These are phyloP conservation scores for Zoanthus solanderi DNA, from an alignment of 92 coral and sea anemone species.

Conservation along the genomic window DNA sequence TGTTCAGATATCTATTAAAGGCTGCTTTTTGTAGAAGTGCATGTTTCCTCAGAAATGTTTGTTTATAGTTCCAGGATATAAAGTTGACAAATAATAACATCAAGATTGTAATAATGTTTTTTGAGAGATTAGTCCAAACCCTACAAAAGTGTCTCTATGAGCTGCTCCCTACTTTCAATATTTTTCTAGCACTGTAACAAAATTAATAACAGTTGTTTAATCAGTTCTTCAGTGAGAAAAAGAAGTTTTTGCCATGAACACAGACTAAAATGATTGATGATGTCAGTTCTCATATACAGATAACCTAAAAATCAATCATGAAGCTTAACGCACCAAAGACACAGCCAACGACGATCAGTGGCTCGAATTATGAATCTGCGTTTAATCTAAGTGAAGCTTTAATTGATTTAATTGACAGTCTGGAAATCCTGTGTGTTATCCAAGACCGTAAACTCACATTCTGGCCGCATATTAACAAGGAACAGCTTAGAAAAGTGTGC, in stretches of 20 bases:
- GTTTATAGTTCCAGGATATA: too few relatives aligned
- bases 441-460: conserved; percentile 2
- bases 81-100: too few relatives aligned
- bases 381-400: not conserved
- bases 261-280: too few relatives aligned
- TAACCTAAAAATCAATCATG: too few relatives aligned
- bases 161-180: not conserved
- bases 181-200: too few relatives aligned
- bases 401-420: not conserved
- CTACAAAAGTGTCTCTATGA: not conserved
- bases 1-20: too few relatives aligned
- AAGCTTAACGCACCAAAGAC: too few relatives aligned
- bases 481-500: conserved; percentile 1
- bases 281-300: too few relatives aligned
- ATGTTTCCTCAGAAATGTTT: not conserved
- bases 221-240: not conserved
- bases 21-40: not conserved
- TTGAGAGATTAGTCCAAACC: not conserved
- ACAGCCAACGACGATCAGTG: not conserved
- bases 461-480: not conserved
- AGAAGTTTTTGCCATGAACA: too few relatives aligned
- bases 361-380: not conserved
- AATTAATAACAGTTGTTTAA: not conserved
- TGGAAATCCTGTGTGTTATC: not conserved
- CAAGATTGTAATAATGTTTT: not conserved